Conservation (phyloP, 2,113 vertebrate genomes). For the Xyrauchen texanus region DNA sequence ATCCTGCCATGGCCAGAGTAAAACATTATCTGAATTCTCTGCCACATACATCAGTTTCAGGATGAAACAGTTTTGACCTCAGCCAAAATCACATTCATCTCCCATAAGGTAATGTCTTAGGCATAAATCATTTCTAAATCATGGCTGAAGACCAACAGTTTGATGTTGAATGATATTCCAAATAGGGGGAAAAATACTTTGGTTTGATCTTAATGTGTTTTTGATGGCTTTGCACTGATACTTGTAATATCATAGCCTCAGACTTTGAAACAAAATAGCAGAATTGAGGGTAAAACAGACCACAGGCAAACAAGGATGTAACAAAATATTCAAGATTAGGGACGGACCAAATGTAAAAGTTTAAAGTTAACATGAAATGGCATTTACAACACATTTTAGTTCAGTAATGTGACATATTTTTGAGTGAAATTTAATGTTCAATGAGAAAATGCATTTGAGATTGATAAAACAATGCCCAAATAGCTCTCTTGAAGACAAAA, state of each 20-base stretch:
- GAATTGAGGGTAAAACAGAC: too few species aligned
- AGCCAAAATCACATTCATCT: slow-evolving; percentile 33
- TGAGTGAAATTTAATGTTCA: too few species aligned
- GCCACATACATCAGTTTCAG: slow-evolving; percentile 17
- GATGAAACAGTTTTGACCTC: slow-evolving; percentile 11
- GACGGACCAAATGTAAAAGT: too few species aligned
- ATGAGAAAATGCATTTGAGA: too few species aligned
- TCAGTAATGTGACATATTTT: too few species aligned
- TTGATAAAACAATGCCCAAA: too few species aligned
- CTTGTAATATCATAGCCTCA: neutral
- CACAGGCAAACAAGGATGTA: too few species aligned
- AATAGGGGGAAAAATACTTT: neutral
- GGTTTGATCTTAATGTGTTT: neutral
- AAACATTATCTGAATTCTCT: slow-evolving; percentile 52
- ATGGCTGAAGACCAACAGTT: slow-evolving; percentile 14
- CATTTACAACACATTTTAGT: too few species aligned
- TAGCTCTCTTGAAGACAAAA: too few species aligned
- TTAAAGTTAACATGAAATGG: too few species aligned
- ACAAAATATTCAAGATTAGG: too few species aligned
- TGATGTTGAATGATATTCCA: slow-evolving; percentile 11
- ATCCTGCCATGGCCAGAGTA: slow-evolving; percentile 35
- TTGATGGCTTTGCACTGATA: neutral
- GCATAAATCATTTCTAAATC: neutral
- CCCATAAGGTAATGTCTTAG: slow-evolving; percentile 44
- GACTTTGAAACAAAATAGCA: neutral